These are phyloP conservation scores for Tragelaphus eurycerus DNA, from an alignment of 2,797 vertebrate genomes.

Conservation along the genomic window DNA sequence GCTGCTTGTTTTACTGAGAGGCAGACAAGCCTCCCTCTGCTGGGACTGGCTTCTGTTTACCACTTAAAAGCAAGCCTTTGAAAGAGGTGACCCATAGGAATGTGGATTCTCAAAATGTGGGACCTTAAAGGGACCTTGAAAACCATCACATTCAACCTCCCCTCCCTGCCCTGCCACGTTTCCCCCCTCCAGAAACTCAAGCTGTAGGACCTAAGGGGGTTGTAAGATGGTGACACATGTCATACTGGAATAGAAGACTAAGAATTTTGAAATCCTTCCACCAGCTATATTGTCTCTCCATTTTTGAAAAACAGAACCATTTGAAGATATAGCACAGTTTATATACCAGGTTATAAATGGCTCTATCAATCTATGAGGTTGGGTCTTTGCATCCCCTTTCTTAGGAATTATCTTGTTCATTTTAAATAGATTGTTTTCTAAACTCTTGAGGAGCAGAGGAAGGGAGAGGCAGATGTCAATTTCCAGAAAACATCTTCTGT, in stretches of 20 bases:
- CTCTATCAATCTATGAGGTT: neutral
- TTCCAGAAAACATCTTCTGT: conserved; percentile 73
- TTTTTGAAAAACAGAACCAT: neutral
- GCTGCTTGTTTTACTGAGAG: neutral
- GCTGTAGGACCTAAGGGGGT: neutral
- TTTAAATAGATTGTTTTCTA: conserved; percentile 46
- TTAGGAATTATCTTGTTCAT: neutral
- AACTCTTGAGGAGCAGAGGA: neutral
- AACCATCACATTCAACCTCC: neutral
- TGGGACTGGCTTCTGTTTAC: neutral
- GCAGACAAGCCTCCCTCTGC: neutral
- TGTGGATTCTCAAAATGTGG: neutral
- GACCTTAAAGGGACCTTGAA: neutral
- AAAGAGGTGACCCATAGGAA: neutral
- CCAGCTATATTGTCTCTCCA: neutral
- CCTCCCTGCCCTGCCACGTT: neutral
- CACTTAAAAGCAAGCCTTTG: neutral
- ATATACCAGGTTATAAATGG: neutral
- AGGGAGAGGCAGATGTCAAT: conserved; percentile 68
- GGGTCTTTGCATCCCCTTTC: neutral
- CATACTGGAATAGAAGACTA: neutral
- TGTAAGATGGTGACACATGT: neutral
- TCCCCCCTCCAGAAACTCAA: neutral
- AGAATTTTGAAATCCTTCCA: neutral
- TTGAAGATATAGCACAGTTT: neutral